phyloP scores from a whole-genome alignment of 2,888 invertebrate species.

The Hirtodrosophila alboralis region DNA sequence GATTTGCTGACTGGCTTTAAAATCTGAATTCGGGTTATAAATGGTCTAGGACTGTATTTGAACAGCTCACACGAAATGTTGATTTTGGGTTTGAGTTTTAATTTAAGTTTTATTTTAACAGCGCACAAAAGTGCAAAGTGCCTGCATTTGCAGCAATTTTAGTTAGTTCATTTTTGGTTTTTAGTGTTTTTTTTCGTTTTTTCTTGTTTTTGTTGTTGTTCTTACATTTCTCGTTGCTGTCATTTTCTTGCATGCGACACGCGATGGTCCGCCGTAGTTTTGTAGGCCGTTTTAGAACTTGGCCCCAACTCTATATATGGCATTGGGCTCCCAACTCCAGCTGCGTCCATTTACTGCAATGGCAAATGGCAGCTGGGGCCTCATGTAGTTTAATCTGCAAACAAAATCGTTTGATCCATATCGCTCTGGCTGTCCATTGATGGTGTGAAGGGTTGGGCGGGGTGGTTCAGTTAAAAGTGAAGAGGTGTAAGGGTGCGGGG shows the following conservation, averaged over 20 bases:
- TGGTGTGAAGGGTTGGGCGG: background rate
- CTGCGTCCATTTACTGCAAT: conserved; percentile 43
- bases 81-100: conserved; percentile 62
- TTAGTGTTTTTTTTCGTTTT: conserved; percentile 4
- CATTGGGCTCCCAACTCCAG: conserved; percentile 12
- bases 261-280: conserved; percentile 54
- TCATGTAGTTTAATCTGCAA: conserved; percentile 71
- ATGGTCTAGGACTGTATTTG: conserved; percentile 66
- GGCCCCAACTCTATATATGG: conserved; percentile 1
- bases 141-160: conserved; percentile 70
- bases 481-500: conserved; percentile 18
- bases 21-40: conserved; percentile 66
- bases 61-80: conserved; percentile 65
- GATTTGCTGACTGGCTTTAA: conserved; percentile 77
- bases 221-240: conserved; percentile 52
- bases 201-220: conserved; percentile 15
- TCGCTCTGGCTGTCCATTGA: conserved; percentile 37
- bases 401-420: conserved; percentile 80
- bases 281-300: conserved; percentile 52
- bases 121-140: conserved; percentile 70
- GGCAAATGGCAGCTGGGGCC: conserved; percentile 25
- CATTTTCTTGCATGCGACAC: conserved; percentile 72
- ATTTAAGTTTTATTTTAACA: conserved; percentile 71
- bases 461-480: background rate
- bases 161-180: conserved; percentile 15